Conservation (phyloP, 2,113 vertebrate species). For the Alethe castanea region DNA sequence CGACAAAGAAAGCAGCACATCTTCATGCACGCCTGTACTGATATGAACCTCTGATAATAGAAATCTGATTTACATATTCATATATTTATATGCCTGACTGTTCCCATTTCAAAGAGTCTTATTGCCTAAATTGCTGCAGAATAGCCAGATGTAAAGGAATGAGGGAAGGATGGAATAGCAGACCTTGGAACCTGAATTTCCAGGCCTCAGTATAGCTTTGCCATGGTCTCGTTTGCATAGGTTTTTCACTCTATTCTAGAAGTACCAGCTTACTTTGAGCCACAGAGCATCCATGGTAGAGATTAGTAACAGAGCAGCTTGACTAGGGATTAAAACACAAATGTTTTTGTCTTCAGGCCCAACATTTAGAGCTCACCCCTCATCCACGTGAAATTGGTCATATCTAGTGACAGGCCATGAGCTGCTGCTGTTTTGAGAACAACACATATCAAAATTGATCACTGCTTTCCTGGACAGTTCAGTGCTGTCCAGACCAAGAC, state of each 20-base stretch:
- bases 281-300: not conserved
- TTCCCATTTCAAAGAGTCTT: conserved; percentile 54
- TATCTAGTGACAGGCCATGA: not conserved
- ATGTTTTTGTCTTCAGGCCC: not conserved
- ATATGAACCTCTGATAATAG: conserved; percentile 33
- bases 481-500: not conserved
- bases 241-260: not conserved
- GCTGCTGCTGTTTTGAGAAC: not conserved
- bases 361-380: not conserved
- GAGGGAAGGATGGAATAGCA: not conserved
- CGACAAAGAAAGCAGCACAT: not conserved
- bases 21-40: not conserved
- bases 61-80: conserved; percentile 36
- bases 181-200: conserved; percentile 55
- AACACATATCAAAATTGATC: not conserved
- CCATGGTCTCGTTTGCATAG: not conserved
- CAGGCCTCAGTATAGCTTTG: not conserved
- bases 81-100: conserved; percentile 28
- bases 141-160: conserved; percentile 38
- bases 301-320: not conserved
- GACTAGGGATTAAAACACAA: not conserved
- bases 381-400: not conserved
- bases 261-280: not conserved
- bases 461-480: not conserved
- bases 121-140: conserved; percentile 46